Evolutionary conservation across 2,113 vertebrate genomes (phyloP), one percentile per base, ranked within the genome.

Genomic region (Hypomesus transpacificus): DNA sequence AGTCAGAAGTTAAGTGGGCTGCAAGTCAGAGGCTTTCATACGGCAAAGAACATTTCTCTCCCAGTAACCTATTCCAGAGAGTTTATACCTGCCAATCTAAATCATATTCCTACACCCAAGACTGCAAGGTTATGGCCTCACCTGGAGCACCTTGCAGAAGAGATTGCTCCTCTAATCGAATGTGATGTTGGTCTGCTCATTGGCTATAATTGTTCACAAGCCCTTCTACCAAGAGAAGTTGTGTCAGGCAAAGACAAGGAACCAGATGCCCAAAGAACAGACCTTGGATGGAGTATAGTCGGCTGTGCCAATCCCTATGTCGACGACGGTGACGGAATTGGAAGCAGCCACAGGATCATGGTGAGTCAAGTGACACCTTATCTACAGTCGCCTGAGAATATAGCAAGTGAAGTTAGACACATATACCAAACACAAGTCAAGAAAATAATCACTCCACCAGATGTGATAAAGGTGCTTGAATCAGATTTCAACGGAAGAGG

Each of bases 101-200:
- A 14, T 73, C 76, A 79, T 17, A 82, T 82, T 63, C 75, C 68
- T 16, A 77, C 76, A 14, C 53, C 39, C 0, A 17, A 69, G 8
- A 76, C 68, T n/a, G 68, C 73, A 69, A 75, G 60, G 51, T 69
- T 31, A 52, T 80, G 75, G 68, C 20, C 75, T 56, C 70, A 76
- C 59, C 52, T 74, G 16, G 63, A 83, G 56, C 80, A 77, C 22
- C 20, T 82, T 6, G 26, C 46, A 6, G 76, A 68, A 2, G 63
- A 73, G 20, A 75, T 83, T 1, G 70, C 76, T 16, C 71, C 79
- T 63, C 63, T 14, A 0, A 59, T 69, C 17, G 51, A 14, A 1
- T 79, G 80, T 59, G 74, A 77, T 3, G 11, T 84, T 2, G 52
- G 73, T 2, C 34, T 26, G 24, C 24, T 26, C 24, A 26, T 26